Conservation (phyloP, 2,113 vertebrate species). For the Leiothrix lutea region DNA sequence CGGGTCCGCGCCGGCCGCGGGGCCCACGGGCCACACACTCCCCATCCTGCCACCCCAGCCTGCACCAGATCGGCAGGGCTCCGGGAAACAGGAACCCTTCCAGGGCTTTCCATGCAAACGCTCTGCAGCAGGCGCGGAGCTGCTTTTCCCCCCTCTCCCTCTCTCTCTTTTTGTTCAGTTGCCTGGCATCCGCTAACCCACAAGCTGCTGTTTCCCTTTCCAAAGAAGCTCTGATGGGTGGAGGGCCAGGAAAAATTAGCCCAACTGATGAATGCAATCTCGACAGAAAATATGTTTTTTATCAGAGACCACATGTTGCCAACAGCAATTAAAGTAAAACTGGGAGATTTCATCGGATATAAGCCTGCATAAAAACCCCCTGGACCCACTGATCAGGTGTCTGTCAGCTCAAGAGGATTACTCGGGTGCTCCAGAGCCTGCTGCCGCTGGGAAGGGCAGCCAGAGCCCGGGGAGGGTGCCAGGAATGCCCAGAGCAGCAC, state of each 20-base stretch:
- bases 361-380: constrained; percentile 44
- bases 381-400: neutral
- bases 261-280: constrained; percentile 79
- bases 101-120: constrained; percentile 32
- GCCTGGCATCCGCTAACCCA: constrained; percentile 79
- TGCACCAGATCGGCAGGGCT: constrained; percentile 47
- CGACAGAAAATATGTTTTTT: constrained; percentile 83
- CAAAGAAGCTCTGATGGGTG: constrained; percentile 76
- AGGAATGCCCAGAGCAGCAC: neutral
- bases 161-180: constrained; percentile 68
- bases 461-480: neutral
- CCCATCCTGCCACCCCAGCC: constrained; percentile 13
- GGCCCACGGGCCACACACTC: constrained; percentile 55
- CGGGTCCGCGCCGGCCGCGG: constrained; percentile 36
- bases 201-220: constrained; percentile 82
- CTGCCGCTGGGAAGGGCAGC: neutral
- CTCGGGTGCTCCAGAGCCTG: neutral
- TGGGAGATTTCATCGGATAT: constrained; percentile 71
- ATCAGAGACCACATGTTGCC: constrained; percentile 82
- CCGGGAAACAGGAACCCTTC: constrained; percentile 14
- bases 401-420: neutral
- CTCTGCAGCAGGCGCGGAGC: neutral
- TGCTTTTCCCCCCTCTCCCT: neutral
- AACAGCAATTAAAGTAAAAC: constrained; percentile 78
- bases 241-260: constrained; percentile 82